phyloP scores from a whole-genome alignment of 2,888 invertebrate species.

The Meteorus cinctellus region DNA sequence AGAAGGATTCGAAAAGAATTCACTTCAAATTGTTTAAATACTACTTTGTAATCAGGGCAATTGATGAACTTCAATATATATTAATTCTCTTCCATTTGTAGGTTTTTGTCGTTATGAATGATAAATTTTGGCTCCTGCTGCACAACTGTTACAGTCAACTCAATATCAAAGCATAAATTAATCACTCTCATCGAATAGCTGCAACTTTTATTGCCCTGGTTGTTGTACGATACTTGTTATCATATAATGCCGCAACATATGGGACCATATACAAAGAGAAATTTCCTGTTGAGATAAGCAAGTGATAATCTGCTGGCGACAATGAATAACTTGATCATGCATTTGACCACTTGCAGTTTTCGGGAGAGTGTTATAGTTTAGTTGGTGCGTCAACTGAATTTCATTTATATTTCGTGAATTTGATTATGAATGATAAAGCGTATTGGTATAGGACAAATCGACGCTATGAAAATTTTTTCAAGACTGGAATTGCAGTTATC shows the following conservation, averaged over 20 bases:
- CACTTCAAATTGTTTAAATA: too few relatives aligned
- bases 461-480: constrained; percentile 54
- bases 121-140: background rate
- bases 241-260: background rate
- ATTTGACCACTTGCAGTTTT: constrained; percentile 7
- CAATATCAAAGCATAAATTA: background rate
- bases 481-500: constrained; percentile 52
- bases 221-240: background rate
- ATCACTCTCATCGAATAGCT: background rate
- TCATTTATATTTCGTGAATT: background rate
- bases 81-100: background rate
- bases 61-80: background rate
- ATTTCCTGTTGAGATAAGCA: constrained; percentile 23
- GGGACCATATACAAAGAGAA: background rate
- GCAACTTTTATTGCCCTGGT: background rate
- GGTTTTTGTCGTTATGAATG: background rate
- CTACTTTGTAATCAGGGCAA: too few relatives aligned
- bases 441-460: constrained; percentile 13
- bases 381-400: background rate
- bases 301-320: background rate
- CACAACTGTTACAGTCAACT: constrained; percentile 4
- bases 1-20: too few relatives aligned
- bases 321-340: background rate
- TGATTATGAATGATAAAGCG: constrained; percentile 3
- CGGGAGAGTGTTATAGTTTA: background rate